Base-by-base conservation (phyloP, 2,797 vertebrate genomes). In the Xenopus petersii region DNA sequence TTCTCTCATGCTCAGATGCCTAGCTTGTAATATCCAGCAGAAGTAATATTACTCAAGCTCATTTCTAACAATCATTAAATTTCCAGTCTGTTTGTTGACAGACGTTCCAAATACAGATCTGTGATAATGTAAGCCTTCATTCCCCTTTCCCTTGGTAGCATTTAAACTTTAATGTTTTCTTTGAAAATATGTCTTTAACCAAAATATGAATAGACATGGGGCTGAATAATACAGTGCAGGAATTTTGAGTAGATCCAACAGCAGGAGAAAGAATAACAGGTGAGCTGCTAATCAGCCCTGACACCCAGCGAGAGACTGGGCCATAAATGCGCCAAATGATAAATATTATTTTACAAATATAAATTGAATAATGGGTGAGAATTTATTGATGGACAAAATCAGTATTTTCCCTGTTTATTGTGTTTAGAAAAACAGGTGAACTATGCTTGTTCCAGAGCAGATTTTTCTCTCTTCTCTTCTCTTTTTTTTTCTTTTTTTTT, bases 401-500 rank as follows among this genome's bases (percentile, higher is more conserved):
- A 79, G 21, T 73, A 77, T 75, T 24, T 75, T 72, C 55, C 7
- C 7, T 0, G 0, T 69, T 48, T 65, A 49, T 24, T 26, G 15
- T 63, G 64, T 73, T 70, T 56, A 74, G 68, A 82, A 86, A 42
- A 70, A 70, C 80, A 84, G 71, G 83, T 58, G 82, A 81, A 80
- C 59, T 79, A 81, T 84, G 56, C 82, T 81, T 83, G 85, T 84
- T 15, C 5, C n/a, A 8, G 15, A 82, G 79, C 71, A 79, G 80
- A 80, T 74, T 75, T 85, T 10, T 70, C 74, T 71, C 47, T 51
- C 56, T 71, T 58, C 12, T 60, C 26, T 30, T 60, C 26, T 30
- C 26, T 30, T 30, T 42, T 42, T 42, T 42, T 42, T 63, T 12
- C 21, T n/a, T 1, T 21, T 21, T 21, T 21, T 21, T 92, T 89